Conservation (phyloP, 2,797 vertebrate genomes). For the Dendrocincla fuliginosa region DNA sequence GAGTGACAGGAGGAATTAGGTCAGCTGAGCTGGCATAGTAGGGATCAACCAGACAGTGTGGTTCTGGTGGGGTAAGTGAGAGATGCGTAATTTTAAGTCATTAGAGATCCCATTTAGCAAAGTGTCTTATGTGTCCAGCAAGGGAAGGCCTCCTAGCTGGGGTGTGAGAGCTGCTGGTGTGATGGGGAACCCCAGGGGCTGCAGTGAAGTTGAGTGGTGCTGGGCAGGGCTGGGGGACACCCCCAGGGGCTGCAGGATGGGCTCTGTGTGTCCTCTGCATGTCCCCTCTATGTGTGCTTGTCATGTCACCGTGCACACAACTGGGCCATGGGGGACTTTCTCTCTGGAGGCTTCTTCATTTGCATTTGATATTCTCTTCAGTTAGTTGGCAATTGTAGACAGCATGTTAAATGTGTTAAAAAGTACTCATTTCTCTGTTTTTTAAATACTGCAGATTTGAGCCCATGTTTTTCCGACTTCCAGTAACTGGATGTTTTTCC, state of each 20-base stretch:
- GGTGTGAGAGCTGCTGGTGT: neutral
- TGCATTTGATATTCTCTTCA: neutral
- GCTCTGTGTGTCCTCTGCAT: neutral
- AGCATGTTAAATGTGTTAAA: neutral
- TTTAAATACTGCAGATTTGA: neutral
- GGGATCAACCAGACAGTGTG: conserved; percentile 26
- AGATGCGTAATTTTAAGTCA: neutral
- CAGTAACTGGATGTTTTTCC: neutral
- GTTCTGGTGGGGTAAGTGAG: neutral
- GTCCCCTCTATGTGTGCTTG: neutral
- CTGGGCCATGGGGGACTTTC: too few species aligned
- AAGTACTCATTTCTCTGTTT: neutral
- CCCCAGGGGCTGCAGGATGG: neutral
- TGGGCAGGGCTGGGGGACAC: neutral
- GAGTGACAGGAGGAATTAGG: conserved; percentile 64
- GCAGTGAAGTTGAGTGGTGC: too few species aligned
- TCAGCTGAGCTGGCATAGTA: conserved; percentile 45
- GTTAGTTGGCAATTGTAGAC: neutral
- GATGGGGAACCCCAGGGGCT: rapidly evolving
- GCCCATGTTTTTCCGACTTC: neutral
- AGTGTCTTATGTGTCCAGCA: neutral
- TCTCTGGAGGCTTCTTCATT: neutral
- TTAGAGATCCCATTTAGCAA: conserved; percentile 62
- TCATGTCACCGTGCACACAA: rapidly evolving
- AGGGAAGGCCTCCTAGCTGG: neutral